These are phyloP conservation scores for Philopedon plagiatum DNA, from an alignment of 2,888 invertebrate species.

Conservation along the genomic window DNA sequence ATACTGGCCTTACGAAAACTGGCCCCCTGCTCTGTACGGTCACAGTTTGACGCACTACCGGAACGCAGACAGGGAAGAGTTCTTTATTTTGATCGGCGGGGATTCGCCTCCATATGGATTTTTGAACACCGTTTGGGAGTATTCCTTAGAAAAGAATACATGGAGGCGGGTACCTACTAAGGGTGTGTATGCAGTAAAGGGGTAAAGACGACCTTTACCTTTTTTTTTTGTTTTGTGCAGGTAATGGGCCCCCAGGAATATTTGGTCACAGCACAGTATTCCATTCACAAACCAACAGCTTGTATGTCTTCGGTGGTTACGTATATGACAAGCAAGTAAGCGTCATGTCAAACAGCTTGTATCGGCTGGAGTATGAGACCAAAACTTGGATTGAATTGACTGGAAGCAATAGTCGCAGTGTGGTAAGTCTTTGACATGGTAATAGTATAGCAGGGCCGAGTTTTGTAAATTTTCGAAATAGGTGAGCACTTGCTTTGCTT, in stretches of 20 bases:
- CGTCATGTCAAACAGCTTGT: slow-evolving; percentile 82
- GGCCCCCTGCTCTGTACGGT: slow-evolving; percentile 86
- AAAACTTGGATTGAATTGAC: slow-evolving; percentile 79
- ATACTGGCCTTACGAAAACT: slow-evolving; percentile 55
- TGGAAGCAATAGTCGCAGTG: slow-evolving; percentile 35
- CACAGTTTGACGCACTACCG: slow-evolving; percentile 89
- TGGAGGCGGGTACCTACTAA: slow-evolving; percentile 79
- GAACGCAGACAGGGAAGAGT: slow-evolving; percentile 81
- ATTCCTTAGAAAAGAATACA: slow-evolving; percentile 79
- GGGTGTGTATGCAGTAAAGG: slow-evolving; percentile 72
- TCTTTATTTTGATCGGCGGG: slow-evolving; percentile 89
- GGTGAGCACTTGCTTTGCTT: too few relatives aligned
- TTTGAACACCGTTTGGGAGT: slow-evolving; percentile 84
- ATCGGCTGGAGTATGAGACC: slow-evolving; percentile 83
- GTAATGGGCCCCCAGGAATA: slow-evolving; percentile 81
- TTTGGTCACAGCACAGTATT: slow-evolving; percentile 94
- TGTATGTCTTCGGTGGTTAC: slow-evolving; percentile 93
- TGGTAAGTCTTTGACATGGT: slow-evolving; percentile 31
- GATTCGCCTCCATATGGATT: slow-evolving; percentile 84
- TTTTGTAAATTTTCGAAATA: too few relatives aligned
- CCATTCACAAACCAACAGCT: slow-evolving; percentile 83
- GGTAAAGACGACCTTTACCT: neutral
- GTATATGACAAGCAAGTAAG: slow-evolving; percentile 76
- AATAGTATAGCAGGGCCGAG: too few relatives aligned
- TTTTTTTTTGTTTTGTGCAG: neutral